Percentiles rank a stretch among this genome's conserved stretches.
Conservation (phyloP, 2,888 invertebrate genomes). For the Ypsolopha sequella region DNA sequence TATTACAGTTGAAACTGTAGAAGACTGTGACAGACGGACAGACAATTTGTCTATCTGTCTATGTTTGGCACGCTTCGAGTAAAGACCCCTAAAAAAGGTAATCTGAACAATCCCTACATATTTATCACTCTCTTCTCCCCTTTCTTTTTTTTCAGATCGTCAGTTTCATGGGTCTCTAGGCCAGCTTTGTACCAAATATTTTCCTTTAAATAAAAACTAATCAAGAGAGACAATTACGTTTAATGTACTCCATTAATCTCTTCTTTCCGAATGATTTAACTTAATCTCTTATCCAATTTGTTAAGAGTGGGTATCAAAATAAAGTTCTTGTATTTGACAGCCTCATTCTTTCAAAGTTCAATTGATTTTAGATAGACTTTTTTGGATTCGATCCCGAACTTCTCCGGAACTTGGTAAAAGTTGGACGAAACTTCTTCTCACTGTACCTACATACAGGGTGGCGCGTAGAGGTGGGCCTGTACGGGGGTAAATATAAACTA, state of each 20-base stretch:
- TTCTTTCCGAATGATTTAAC: not conserved
- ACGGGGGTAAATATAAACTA: too few species aligned
- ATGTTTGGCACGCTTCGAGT: too few species aligned
- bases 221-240: too few species aligned
- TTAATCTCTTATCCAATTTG: slow-evolving; percentile 7
- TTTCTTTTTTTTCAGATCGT: not conserved
- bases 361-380: slow-evolving; percentile 36
- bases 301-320: slow-evolving; percentile 23
- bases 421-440: slow-evolving; percentile 43
- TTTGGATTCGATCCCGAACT: slow-evolving; percentile 41
- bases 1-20: too few species aligned
- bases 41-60: too few species aligned
- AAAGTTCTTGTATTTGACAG: slow-evolving; percentile 35
- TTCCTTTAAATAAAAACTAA: not conserved
- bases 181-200: not conserved
- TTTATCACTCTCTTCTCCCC: too few species aligned
- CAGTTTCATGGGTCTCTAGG: not conserved
- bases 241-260: not conserved
- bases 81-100: too few species aligned
- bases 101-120: too few species aligned
- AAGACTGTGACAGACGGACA: too few species aligned
- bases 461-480: too few species aligned
- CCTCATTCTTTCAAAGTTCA: slow-evolving; percentile 48
- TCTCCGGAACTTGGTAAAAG: slow-evolving; percentile 38
- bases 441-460: slow-evolving; percentile 34